A percentile compares a stretch with the other conserved stretches of the same genome.
These are phyloP conservation scores for Platyscapa corneri DNA, from an alignment of 1,140 invertebrate species.

Conservation along the genomic window DNA sequence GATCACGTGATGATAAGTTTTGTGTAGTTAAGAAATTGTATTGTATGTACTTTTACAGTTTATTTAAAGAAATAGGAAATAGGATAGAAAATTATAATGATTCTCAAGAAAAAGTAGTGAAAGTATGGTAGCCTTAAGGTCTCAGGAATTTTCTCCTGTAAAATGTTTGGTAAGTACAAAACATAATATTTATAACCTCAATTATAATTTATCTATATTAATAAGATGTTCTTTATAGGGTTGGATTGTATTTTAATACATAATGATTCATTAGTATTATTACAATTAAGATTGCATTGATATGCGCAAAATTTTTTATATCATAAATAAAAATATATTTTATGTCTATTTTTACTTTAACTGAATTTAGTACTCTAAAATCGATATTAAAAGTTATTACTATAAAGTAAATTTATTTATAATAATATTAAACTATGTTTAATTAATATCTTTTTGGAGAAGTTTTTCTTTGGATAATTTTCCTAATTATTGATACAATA, in stretches of 20 bases:
- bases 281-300: neutral
- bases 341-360: too few species aligned
- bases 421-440: too few species aligned
- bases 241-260: neutral
- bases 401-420: too few species aligned
- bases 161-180: conserved; percentile 23
- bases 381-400: too few species aligned
- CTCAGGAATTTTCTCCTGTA: neutral
- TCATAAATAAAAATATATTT: too few species aligned
- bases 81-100: neutral
- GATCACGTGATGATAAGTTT: neutral
- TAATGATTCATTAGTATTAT: neutral
- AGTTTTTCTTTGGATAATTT: too few species aligned
- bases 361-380: too few species aligned
- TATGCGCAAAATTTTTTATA: too few species aligned
- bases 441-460: too few species aligned
- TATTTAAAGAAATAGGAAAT: neutral
- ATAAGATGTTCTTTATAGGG: neutral
- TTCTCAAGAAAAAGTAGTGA: neutral
- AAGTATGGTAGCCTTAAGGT: neutral
- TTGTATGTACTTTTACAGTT: neutral
- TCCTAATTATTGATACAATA: too few species aligned
- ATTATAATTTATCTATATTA: neutral
- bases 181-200: conserved; percentile 4
- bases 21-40: neutral